Conservation (phyloP, 2,888 invertebrate genomes). For the Habrosyne pyritoides region DNA sequence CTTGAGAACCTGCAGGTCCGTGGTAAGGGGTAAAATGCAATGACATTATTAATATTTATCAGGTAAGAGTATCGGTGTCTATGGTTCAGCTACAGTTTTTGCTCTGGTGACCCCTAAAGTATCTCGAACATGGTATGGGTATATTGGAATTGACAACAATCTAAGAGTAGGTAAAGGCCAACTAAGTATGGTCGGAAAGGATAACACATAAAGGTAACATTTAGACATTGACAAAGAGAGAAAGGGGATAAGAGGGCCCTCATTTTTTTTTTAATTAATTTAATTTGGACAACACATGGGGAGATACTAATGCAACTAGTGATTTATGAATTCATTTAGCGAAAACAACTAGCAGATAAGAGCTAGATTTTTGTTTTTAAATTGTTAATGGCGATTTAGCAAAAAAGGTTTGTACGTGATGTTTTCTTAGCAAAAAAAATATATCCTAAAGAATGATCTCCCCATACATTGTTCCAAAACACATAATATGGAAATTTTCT, state of each 20-base stretch:
- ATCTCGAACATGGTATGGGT: slow-evolving; percentile 47
- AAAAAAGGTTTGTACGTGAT: not conserved
- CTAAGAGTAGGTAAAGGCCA: slow-evolving; percentile 62
- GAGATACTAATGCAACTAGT: slow-evolving; percentile 25
- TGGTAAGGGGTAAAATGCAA: slow-evolving; percentile 81
- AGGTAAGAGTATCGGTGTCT: slow-evolving; percentile 55
- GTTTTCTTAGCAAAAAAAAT: not conserved
- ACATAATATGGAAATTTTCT: slow-evolving; percentile 60
- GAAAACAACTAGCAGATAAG: no score
- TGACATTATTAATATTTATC: slow-evolving; percentile 77
- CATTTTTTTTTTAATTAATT: slow-evolving; percentile 40
- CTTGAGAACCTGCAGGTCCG: slow-evolving; percentile 85
- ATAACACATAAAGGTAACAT: slow-evolving; percentile 73
- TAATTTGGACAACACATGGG: slow-evolving; percentile 56
- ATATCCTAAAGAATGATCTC: slow-evolving; percentile 27
- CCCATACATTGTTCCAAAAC: slow-evolving; percentile 62
- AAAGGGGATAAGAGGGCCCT: slow-evolving; percentile 53
- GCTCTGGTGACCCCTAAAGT: slow-evolving; percentile 74
- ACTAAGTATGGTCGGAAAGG: slow-evolving; percentile 64
- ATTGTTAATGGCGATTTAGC: not conserved
- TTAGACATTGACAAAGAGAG: slow-evolving; percentile 72
- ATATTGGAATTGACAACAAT: slow-evolving; percentile 47
- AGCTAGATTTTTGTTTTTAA: no score
- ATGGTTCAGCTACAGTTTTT: slow-evolving; percentile 56
- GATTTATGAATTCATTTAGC: not conserved